Percentiles rank a stretch among this genome's conserved stretches.
These are phyloP conservation scores for Sphaeridia pumilis DNA, from an alignment of 2,888 invertebrate species.

Conservation along the genomic window DNA sequence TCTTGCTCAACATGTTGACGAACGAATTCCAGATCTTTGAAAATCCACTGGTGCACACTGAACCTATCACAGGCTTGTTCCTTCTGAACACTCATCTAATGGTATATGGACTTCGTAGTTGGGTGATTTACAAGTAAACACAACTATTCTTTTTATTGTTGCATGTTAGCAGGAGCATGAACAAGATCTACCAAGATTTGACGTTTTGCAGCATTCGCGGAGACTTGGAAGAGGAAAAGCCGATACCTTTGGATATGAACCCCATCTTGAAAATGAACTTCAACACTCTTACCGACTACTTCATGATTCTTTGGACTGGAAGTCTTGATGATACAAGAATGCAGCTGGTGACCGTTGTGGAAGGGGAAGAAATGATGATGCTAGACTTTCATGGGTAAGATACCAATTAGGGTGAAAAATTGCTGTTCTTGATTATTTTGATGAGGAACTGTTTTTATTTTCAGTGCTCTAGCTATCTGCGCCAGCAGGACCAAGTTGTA, in stretches of 20 bases:
- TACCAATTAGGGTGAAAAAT: neutral
- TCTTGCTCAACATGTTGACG: slow-evolving; percentile 81
- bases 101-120: slow-evolving; percentile 61
- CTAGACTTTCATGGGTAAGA: slow-evolving; percentile 26
- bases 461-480: slow-evolving; percentile 19
- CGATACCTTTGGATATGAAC: slow-evolving; percentile 20
- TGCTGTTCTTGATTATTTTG: neutral
- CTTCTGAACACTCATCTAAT: slow-evolving; percentile 59
- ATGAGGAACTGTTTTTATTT: neutral
- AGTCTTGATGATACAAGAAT: slow-evolving; percentile 63
- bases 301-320: slow-evolving; percentile 69
- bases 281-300: slow-evolving; percentile 53
- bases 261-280: slow-evolving; percentile 55
- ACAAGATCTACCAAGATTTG: neutral
- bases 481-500: slow-evolving; percentile 21
- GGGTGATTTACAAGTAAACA: slow-evolving; percentile 41
- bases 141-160: neutral
- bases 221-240: slow-evolving; percentile 29
- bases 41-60: slow-evolving; percentile 63
- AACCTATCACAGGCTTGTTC: slow-evolving; percentile 52
- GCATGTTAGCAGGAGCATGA: neutral
- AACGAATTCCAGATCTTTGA: slow-evolving; percentile 81
- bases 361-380: slow-evolving; percentile 40
- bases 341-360: slow-evolving; percentile 50
- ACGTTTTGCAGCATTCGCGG: slow-evolving; percentile 25